Conservation (phyloP, 2,888 invertebrate genomes). For the Campopleginae sp. region DNA sequence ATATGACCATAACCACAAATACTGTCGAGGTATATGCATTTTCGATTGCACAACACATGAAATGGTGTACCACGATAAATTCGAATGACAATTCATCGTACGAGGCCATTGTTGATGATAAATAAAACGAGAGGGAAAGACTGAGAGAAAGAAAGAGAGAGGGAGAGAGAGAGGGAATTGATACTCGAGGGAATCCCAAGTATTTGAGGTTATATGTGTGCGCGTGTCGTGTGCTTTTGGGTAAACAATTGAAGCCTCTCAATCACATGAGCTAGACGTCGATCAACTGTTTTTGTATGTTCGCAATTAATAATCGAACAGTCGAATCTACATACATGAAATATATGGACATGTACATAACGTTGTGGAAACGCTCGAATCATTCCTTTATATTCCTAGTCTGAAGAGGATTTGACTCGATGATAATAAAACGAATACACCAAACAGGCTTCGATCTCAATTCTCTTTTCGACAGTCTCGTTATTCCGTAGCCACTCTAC, state of each 20-base stretch:
- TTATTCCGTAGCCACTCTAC: not conserved
- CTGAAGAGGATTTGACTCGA: not conserved
- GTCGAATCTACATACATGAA: conserved; percentile 2
- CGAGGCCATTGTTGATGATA: conserved; percentile 11
- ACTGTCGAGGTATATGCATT: not conserved
- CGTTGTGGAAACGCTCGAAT: not conserved
- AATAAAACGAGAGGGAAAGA: conserved; percentile 7
- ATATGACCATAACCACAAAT: not conserved
- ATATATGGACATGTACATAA: not conserved
- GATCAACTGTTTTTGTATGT: conserved; percentile 16
- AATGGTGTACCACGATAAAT: conserved; percentile 38
- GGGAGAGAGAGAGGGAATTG: not conserved
- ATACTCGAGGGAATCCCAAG: conserved; percentile 20
- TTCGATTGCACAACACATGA: conserved; percentile 28
- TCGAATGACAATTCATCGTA: conserved; percentile 33
- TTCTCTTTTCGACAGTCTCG: conserved; percentile 1
- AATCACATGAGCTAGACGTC: conserved; percentile 28
- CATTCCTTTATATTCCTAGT: not conserved
- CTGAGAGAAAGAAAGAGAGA: not conserved
- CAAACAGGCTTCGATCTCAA: not conserved
- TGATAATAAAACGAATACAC: not conserved
- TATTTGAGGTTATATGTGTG: not conserved
- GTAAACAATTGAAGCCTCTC: conserved; percentile 54
- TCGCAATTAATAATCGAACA: conserved; percentile 21
- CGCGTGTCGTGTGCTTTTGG: conserved; percentile 27